A percentile compares a stretch with the other conserved stretches of the same genome.
Conservation (phyloP, 2,113 vertebrate genomes). For the Lates calcarifer region DNA sequence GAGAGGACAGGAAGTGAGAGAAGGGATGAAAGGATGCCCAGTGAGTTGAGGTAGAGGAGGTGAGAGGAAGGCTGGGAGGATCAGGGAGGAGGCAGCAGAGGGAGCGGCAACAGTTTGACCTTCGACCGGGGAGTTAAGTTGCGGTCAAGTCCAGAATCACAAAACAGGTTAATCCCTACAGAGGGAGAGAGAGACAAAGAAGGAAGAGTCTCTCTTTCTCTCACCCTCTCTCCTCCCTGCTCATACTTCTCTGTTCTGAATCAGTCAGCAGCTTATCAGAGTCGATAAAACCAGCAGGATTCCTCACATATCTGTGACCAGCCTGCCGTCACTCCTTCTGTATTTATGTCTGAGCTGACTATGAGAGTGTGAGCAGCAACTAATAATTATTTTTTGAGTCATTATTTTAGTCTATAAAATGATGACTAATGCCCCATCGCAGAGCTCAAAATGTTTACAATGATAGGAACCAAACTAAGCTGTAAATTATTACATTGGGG, state of each 20-base stretch:
- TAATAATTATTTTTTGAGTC: background rate
- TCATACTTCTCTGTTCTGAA: conserved; percentile 38
- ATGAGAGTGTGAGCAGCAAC: background rate
- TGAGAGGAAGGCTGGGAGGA: conserved; percentile 17
- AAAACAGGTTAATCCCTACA: conserved; percentile 59
- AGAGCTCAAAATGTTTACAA: no score
- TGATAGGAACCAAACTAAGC: no score
- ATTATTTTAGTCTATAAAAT: background rate
- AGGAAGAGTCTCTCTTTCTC: no score
- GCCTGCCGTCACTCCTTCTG: conserved; percentile 70
- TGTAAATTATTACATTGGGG: no score
- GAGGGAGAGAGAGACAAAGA: background rate
- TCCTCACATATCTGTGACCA: conserved; percentile 48
- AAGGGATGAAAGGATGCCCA: background rate
- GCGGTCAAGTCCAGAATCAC: conserved; percentile 71
- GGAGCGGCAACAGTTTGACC: conserved; percentile 67
- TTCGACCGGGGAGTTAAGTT: conserved; percentile 63
- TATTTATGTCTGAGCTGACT: background rate
- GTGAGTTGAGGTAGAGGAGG: background rate
- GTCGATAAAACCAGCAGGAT: conserved; percentile 48
- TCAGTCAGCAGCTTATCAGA: conserved; percentile 65
- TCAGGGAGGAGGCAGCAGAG: conserved; percentile 27
- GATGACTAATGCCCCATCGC: no score
- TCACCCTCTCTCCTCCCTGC: background rate
- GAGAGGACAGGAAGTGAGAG: background rate